phyloP scores from a whole-genome alignment of 2,888 invertebrate genomes.

The Acleris literana region DNA sequence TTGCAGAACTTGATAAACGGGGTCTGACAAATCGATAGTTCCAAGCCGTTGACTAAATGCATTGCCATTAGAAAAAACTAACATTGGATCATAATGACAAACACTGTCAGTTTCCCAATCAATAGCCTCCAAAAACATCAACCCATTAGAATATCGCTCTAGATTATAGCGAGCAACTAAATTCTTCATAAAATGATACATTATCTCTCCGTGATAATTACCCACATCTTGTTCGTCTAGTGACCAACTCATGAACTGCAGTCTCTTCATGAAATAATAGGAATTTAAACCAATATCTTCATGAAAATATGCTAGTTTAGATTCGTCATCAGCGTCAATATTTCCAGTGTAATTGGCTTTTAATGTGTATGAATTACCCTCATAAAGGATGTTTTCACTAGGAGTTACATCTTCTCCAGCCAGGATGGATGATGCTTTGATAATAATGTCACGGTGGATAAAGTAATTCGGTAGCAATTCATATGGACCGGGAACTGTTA shows the following conservation, averaged over 20 bases:
- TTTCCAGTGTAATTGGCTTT: slow-evolving; percentile 70
- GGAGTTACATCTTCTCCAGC: slow-evolving; percentile 56
- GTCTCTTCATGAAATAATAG: slow-evolving; percentile 83
- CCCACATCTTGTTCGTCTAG: slow-evolving; percentile 63
- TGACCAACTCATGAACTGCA: slow-evolving; percentile 84
- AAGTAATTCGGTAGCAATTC: slow-evolving; percentile 87
- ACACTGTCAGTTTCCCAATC: slow-evolving; percentile 76
- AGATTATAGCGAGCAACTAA: slow-evolving; percentile 87
- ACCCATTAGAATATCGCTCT: slow-evolving; percentile 87
- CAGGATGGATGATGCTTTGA: slow-evolving; percentile 66
- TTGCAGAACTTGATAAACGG: slow-evolving; percentile 55
- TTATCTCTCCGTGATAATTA: slow-evolving; percentile 84
- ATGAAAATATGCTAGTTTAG: slow-evolving; percentile 86
- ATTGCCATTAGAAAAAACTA: slow-evolving; percentile 85
- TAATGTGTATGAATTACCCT: slow-evolving; percentile 68
- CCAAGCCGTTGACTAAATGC: slow-evolving; percentile 83
- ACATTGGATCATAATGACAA: slow-evolving; percentile 83
- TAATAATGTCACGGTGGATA: slow-evolving; percentile 84
- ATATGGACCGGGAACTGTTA: slow-evolving; percentile 86
- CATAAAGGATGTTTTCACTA: slow-evolving; percentile 56
- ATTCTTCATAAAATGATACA: slow-evolving; percentile 86
- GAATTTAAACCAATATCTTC: slow-evolving; percentile 88
- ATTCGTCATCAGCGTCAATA: slow-evolving; percentile 77
- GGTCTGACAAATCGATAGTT: slow-evolving; percentile 63
- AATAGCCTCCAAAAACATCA: slow-evolving; percentile 82